A percentile compares a stretch with the other conserved stretches of the same genome.
Evolutionary conservation across 1,140 invertebrate genomes (phyloP).

Genomic region (Eumeta japonica): DNA sequence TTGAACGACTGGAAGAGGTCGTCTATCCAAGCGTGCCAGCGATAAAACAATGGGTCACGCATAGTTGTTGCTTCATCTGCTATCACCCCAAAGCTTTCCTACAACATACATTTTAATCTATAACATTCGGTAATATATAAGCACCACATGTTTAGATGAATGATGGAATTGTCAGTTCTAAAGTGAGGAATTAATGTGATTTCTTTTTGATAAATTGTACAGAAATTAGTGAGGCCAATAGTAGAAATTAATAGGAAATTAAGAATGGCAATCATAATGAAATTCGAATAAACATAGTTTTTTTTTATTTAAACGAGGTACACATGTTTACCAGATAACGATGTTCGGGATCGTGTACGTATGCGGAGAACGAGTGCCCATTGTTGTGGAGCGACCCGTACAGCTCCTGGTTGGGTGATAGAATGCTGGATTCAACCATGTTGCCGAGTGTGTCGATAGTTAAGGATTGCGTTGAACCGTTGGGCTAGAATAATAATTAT

Average conservation of each 20-base stretch:
- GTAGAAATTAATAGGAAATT: too few relatives aligned
- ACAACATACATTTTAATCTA: constrained; percentile 6
- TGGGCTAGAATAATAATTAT: constrained; percentile 25
- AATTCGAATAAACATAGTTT: too few relatives aligned
- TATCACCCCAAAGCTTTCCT: constrained; percentile 65
- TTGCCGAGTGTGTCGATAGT: constrained; percentile 67
- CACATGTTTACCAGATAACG: constrained; percentile 58
- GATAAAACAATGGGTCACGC: constrained; percentile 71
- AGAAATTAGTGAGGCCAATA: too few relatives aligned
- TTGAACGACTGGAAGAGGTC: constrained; percentile 66
- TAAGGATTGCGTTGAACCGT: constrained; percentile 38
- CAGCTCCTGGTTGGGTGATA: constrained; percentile 59
- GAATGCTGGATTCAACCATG: constrained; percentile 60
- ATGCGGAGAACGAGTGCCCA: constrained; percentile 63
- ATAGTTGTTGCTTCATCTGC: constrained; percentile 68
- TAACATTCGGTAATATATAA: neutral
- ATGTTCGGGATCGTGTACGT: constrained; percentile 64
- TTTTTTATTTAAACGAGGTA: too few relatives aligned
- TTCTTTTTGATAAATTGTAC: too few relatives aligned
- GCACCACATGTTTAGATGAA: constrained; percentile 4
- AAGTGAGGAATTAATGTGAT: too few relatives aligned
- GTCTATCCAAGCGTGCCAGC: constrained; percentile 69
- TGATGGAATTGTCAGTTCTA: constrained; percentile 13
- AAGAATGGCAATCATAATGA: too few relatives aligned
- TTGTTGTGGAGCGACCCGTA: constrained; percentile 68